A percentile compares a stretch with the other conserved stretches of the same genome.
phyloP scores from a whole-genome alignment of 2,888 invertebrate species.

The Acleris literana region DNA sequence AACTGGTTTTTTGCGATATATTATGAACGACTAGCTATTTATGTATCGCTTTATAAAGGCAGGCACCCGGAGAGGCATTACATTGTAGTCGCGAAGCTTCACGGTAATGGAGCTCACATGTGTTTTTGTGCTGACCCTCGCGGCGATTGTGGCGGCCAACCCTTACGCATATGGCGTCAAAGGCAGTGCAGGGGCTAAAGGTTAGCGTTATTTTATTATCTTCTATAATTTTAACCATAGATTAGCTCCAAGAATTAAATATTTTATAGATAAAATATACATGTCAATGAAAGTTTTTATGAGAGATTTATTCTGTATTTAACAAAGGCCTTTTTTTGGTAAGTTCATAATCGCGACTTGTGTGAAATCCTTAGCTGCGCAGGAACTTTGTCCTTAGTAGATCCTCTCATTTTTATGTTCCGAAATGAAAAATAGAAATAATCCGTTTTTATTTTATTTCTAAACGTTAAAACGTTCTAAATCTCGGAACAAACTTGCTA shows the following conservation, averaged over 20 bases:
- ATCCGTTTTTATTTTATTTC: too few species aligned
- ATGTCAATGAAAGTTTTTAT: too few species aligned
- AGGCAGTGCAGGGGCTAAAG: slow-evolving; percentile 67
- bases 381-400: too few species aligned
- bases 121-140: slow-evolving; percentile 61
- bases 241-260: neutral
- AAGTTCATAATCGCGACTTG: too few species aligned
- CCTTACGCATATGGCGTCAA: slow-evolving; percentile 74
- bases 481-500: too few species aligned
- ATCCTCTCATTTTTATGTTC: too few species aligned
- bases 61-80: slow-evolving; percentile 59
- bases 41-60: slow-evolving; percentile 79
- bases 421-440: too few species aligned
- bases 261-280: too few species aligned
- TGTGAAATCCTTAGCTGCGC: too few species aligned
- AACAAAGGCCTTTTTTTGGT: too few species aligned
- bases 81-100: slow-evolving; percentile 74
- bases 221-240: slow-evolving; percentile 28
- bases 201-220: slow-evolving; percentile 49
- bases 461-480: too few species aligned
- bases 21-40: slow-evolving; percentile 68
- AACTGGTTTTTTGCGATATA: slow-evolving; percentile 72
- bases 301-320: too few species aligned
- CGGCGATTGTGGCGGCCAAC: slow-evolving; percentile 59
- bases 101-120: slow-evolving; percentile 72